Conservation (phyloP, 2,888 invertebrate genomes). For the Muschampia plurimacula region DNA sequence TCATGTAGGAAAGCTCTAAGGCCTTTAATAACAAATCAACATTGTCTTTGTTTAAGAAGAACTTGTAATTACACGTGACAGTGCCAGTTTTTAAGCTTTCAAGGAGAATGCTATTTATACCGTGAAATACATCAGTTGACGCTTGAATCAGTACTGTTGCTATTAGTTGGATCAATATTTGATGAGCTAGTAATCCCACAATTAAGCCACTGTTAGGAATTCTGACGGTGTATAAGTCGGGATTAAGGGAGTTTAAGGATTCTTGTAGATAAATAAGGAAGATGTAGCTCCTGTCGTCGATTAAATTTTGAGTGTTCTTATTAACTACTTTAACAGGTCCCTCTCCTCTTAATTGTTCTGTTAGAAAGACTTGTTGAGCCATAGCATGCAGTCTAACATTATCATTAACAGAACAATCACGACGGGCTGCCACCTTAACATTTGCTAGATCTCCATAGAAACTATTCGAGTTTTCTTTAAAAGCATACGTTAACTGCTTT, state of each 20-base stretch:
- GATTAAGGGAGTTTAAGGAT: conserved; percentile 88
- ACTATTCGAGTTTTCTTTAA: conserved; percentile 96
- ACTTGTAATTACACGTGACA: conserved; percentile 75
- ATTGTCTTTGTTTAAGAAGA: conserved; percentile 85
- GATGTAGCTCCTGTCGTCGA: conserved; percentile 95
- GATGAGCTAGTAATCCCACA: conserved; percentile 95
- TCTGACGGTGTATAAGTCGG: conserved; percentile 91
- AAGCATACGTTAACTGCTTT: conserved; percentile 95
- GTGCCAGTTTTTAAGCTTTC: conserved; percentile 79
- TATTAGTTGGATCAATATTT: conserved; percentile 96
- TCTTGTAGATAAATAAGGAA: conserved; percentile 94
- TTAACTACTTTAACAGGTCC: conserved; percentile 65
- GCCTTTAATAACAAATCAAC: conserved; percentile 90
- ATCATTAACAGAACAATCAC: conserved; percentile 94
- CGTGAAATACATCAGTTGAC: conserved; percentile 86
- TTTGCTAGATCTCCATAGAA: conserved; percentile 97
- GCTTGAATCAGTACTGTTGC: conserved; percentile 94
- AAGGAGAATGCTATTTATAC: conserved; percentile 86
- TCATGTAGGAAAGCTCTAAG: conserved; percentile 92
- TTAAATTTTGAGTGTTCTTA: conserved; percentile 78
- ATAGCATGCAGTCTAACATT: conserved; percentile 94
- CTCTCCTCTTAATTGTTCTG: conserved; percentile 79
- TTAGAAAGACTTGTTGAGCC: conserved; percentile 94
- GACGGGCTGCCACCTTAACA: conserved; percentile 96
- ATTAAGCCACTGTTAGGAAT: conserved; percentile 95